Evolutionary conservation across 2,113 vertebrate species (phyloP).

Genomic region (Columba janthina): DNA sequence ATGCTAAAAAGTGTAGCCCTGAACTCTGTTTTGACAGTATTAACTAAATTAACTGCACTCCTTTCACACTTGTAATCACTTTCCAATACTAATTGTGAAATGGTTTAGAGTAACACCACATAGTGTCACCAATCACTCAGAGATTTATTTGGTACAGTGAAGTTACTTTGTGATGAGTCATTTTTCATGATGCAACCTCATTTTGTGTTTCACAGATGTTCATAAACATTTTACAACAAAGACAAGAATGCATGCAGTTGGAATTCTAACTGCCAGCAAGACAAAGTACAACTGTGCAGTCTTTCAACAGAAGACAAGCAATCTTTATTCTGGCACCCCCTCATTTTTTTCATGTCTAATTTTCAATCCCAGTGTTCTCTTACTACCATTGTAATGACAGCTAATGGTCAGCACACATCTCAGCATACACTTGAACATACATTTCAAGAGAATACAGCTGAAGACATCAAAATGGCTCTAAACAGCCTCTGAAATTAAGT

Average conservation of each 20-base stretch:
- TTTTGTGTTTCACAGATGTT: background rate
- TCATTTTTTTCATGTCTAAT: background rate
- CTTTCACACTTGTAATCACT: background rate
- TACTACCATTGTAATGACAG: background rate
- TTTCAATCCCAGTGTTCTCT: background rate
- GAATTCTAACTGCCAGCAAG: background rate
- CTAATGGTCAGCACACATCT: background rate
- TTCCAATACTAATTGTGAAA: background rate
- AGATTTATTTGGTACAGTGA: background rate
- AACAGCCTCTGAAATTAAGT: background rate
- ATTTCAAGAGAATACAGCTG: background rate
- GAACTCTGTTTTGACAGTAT: background rate
- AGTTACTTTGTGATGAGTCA: background rate
- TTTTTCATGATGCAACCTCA: background rate
- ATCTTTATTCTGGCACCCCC: background rate
- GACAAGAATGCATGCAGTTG: background rate
- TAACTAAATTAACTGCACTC: background rate
- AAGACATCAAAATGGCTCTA: background rate
- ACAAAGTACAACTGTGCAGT: background rate
- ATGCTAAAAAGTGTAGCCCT: background rate
- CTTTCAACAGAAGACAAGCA: background rate
- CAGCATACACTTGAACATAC: background rate
- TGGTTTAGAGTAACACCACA: background rate
- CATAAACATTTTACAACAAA: background rate
- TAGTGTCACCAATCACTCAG: background rate